Percentiles rank a stretch among this genome's conserved stretches.
These are phyloP conservation scores for Alcis repandata DNA, from an alignment of 2,888 invertebrate genomes.

Conservation along the genomic window DNA sequence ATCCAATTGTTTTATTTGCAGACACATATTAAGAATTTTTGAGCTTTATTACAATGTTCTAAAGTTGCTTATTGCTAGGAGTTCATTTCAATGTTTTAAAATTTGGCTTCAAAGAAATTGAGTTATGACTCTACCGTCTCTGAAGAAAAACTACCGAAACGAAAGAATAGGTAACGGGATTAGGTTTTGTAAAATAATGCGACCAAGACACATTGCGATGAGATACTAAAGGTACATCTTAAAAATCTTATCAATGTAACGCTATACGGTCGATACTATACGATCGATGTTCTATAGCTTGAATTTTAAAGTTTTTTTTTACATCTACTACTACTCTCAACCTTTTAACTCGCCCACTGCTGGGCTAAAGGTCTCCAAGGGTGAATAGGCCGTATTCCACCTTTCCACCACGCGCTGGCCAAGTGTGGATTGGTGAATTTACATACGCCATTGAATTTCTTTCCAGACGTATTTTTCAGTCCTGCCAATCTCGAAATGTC, in stretches of 20 bases:
- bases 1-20: conserved; percentile 20
- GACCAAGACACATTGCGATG: no score
- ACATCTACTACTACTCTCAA: no score
- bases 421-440: no score
- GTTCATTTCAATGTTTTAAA: not conserved
- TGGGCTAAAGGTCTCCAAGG: no score
- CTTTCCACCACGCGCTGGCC: no score
- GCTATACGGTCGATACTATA: no score
- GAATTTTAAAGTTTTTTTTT: no score
- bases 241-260: not conserved
- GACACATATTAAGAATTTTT: conserved; percentile 5
- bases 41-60: conserved; percentile 14
- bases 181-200: not conserved
- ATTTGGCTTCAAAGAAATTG: conserved; percentile 10
- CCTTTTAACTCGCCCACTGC: no score
- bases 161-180: not conserved
- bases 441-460: no score
- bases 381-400: no score
- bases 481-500: not conserved
- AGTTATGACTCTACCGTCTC: conserved; percentile 3
- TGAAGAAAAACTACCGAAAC: conserved; percentile 2
- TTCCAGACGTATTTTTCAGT: no score
- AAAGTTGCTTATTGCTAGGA: conserved; percentile 11
- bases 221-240: not conserved
- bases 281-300: no score